Evolutionary conservation across 1,140 invertebrate genomes (phyloP).

Genomic region (Theocolax elegans): DNA sequence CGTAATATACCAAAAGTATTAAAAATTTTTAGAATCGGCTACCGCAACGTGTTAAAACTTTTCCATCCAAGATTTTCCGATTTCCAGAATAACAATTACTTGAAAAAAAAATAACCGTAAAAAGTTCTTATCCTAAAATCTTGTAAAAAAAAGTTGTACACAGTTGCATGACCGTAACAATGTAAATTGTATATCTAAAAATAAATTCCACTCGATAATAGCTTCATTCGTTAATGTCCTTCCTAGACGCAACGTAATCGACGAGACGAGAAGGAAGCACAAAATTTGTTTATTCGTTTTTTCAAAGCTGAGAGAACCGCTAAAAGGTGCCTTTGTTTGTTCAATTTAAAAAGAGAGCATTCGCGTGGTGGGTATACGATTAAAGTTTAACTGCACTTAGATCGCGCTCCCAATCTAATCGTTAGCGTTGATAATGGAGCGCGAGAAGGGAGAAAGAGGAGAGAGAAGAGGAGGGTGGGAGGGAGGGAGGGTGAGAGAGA

Average conservation of each 20-base stretch:
- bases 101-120: neutral
- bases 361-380: conserved; percentile 21
- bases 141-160: conserved; percentile 10
- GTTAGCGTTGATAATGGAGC: conserved; percentile 31
- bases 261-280: neutral
- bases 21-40: neutral
- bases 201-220: conserved; percentile 10
- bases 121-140: conserved; percentile 24
- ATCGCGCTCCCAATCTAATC: conserved; percentile 35
- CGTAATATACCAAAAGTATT: too few relatives aligned
- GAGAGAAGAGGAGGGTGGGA: too few relatives aligned
- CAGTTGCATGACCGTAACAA: conserved; percentile 5
- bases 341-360: conserved; percentile 30
- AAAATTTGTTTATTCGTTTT: conserved; percentile 3
- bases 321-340: conserved; percentile 28
- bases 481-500: too few relatives aligned
- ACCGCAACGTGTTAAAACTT: neutral
- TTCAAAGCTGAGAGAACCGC: neutral
- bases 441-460: too few relatives aligned
- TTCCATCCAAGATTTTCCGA: conserved; percentile 12
- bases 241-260: neutral
- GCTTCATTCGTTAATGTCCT: conserved; percentile 2
- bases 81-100: conserved; percentile 14
- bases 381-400: conserved; percentile 34
- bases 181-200: conserved; percentile 8